These are phyloP conservation scores for Trachymyrmex cornetzi DNA, from an alignment of 1,140 invertebrate species.

Conservation along the genomic window DNA sequence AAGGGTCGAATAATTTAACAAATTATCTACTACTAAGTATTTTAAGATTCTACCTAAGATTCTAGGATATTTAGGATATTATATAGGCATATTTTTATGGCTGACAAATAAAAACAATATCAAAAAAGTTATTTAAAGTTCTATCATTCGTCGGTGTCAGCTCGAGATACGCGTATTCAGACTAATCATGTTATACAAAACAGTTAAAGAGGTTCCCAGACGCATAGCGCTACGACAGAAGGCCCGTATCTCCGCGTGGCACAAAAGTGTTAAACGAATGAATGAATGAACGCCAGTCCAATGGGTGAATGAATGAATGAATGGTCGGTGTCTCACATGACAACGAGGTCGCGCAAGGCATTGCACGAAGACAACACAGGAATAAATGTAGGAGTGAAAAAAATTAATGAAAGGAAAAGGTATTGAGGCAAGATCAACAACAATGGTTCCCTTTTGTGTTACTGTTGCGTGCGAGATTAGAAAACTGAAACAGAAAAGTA, in stretches of 20 bases:
- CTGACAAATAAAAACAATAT: background rate
- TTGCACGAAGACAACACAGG: slow-evolving; percentile 16
- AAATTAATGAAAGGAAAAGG: slow-evolving; percentile 39
- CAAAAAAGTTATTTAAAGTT: background rate
- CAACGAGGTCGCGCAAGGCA: slow-evolving; percentile 19
- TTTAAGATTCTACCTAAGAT: background rate
- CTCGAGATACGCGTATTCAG: slow-evolving; percentile 64
- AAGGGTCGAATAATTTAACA: no score
- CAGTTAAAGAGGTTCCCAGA: slow-evolving; percentile 83
- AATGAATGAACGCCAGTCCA: slow-evolving; percentile 79
- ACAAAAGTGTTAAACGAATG: slow-evolving; percentile 86
- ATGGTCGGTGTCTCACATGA: slow-evolving; percentile 65
- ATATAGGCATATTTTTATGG: background rate
- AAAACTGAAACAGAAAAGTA: background rate
- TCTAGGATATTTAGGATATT: no score
- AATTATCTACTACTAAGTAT: background rate
- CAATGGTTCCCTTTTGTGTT: background rate
- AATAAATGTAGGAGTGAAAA: slow-evolving; percentile 13
- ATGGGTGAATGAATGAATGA: slow-evolving; percentile 82
- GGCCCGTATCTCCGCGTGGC: slow-evolving; percentile 82
- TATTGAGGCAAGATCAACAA: slow-evolving; percentile 16
- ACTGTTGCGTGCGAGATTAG: background rate
- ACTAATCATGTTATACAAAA: slow-evolving; percentile 85
- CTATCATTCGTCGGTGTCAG: background rate
- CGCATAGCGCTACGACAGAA: slow-evolving; percentile 69